Evolutionary conservation across 2,113 vertebrate genomes (phyloP).

Genomic region (Fulica atra): DNA sequence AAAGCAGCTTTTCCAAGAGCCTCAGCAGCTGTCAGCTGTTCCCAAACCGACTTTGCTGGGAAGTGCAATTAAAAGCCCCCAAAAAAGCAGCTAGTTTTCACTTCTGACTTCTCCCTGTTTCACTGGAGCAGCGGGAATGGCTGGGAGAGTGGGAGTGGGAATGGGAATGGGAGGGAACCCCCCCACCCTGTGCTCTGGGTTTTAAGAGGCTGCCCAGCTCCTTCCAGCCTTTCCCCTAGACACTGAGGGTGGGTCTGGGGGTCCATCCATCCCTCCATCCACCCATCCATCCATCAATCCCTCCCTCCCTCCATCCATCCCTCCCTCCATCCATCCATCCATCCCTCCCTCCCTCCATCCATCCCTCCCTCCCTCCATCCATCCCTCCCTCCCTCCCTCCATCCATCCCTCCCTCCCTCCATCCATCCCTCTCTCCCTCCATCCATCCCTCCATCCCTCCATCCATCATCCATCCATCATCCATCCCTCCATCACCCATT

Average conservation of each 20-base stretch:
- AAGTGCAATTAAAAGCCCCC: neutral
- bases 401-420: accelerated
- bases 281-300: neutral
- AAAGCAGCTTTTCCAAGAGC: neutral
- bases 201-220: neutral
- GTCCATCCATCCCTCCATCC: accelerated
- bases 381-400: accelerated
- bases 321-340: accelerated
- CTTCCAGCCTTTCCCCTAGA: neutral
- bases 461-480: too few species aligned
- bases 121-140: neutral
- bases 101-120: neutral
- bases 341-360: accelerated
- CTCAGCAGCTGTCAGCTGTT: neutral
- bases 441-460: accelerated
- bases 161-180: too few species aligned
- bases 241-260: neutral
- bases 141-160: neutral
- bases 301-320: accelerated
- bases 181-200: neutral
- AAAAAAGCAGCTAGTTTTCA: neutral
- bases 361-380: accelerated
- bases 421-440: accelerated
- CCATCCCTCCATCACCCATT: accelerated
- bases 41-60: neutral